Conservation (phyloP, 2,797 vertebrate species). For the Chrysolophus pictus region DNA sequence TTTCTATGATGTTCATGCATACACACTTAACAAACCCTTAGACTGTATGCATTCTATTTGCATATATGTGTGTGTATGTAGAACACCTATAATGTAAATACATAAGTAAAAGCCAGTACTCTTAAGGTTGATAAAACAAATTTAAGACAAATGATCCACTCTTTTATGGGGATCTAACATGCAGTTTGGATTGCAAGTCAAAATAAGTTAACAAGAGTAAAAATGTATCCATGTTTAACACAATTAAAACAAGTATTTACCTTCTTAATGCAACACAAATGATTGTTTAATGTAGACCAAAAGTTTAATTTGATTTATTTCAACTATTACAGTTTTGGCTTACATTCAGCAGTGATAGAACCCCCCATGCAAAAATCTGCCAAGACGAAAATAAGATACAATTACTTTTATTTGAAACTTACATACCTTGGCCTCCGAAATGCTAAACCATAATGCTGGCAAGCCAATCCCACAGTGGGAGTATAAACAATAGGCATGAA, state of each 20-base stretch:
- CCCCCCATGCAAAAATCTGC: conserved; percentile 14
- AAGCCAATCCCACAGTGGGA: conserved; percentile 94
- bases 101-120: not conserved
- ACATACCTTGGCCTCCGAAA: conserved; percentile 94
- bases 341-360: conserved; percentile 10
- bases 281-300: not conserved
- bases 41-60: not conserved
- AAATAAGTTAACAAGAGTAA: not conserved
- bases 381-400: conserved; percentile 40
- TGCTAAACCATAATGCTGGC: conserved; percentile 93
- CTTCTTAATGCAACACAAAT: conserved; percentile 16
- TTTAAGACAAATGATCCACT: not conserved
- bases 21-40: not conserved
- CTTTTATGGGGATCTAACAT: not conserved
- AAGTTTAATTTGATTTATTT: conserved; percentile 27
- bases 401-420: conserved; percentile 55
- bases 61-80: not conserved
- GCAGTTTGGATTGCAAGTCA: not conserved
- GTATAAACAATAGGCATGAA: conserved; percentile 99
- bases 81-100: not conserved
- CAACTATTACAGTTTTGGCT: conserved; percentile 43
- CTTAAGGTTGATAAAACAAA: conserved; percentile 2
- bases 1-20: not conserved
- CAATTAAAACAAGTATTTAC: conserved; percentile 3
- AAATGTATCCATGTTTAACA: not conserved